Evolutionary conservation across 64 coral and sea anemone species (phyloP).

Genomic region (Trachythela sp.): DNA sequence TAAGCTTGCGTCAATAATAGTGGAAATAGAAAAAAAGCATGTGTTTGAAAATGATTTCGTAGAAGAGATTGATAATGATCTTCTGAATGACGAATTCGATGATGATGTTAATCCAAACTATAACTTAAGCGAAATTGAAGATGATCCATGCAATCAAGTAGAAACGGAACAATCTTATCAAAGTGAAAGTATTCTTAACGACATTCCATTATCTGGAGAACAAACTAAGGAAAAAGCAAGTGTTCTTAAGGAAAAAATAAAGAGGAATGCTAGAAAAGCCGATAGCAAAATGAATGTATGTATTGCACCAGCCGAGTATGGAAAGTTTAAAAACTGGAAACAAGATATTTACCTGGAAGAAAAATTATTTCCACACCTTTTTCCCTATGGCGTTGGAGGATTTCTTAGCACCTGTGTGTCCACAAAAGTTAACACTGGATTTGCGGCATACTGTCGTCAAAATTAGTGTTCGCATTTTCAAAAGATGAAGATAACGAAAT

Average conservation of each 20-base stretch:
- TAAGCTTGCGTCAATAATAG: background rate
- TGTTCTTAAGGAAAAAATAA: background rate
- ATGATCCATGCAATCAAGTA: background rate
- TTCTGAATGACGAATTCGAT: background rate
- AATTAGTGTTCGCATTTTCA: background rate
- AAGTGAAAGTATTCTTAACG: background rate
- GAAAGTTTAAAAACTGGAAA: slow-evolving; percentile 11
- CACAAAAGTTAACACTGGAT: background rate
- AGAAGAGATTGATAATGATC: background rate
- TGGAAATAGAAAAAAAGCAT: background rate
- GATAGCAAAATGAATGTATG: slow-evolving; percentile 4
- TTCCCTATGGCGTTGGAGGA: background rate
- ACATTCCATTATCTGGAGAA: background rate
- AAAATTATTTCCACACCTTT: slow-evolving; percentile 9
- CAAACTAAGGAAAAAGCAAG: background rate
- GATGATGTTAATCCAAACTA: background rate
- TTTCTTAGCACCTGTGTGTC: background rate
- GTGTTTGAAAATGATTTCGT: background rate
- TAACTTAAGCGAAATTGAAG: background rate
- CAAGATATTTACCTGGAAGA: slow-evolving; percentile 5
- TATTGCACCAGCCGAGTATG: background rate
- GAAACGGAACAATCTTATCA: background rate
- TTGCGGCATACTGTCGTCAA: slow-evolving; percentile 11
- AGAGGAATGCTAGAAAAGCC: background rate
- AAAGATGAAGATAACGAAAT: background rate